Evolutionary conservation across 1,140 invertebrate genomes (phyloP).

Genomic region (Polypedilum vanderplanki): DNA sequence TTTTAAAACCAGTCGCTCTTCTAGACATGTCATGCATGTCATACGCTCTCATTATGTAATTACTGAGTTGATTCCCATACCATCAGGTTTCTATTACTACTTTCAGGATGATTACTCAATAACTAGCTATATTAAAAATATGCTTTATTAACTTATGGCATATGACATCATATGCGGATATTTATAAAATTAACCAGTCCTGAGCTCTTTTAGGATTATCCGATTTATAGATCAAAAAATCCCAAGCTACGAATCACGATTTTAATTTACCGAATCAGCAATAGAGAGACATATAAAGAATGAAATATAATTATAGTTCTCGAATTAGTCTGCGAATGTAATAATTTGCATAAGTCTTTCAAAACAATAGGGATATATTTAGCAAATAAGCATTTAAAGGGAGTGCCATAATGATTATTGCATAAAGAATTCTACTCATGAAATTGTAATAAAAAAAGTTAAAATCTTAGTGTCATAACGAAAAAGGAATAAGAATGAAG

Average conservation of each 20-base stretch:
- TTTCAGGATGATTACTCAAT: neutral
- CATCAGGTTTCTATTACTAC: neutral
- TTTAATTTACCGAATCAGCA: neutral
- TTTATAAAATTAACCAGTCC: neutral
- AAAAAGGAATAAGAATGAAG: too few relatives aligned
- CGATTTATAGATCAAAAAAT: neutral
- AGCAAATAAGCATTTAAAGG: too few relatives aligned
- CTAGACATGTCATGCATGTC: slow-evolving; percentile 4
- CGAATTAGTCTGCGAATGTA: too few relatives aligned
- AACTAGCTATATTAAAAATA: neutral
- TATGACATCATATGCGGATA: slow-evolving; percentile 12
- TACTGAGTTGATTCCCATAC: neutral
- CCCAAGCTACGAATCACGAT: neutral
- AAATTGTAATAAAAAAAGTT: too few relatives aligned
- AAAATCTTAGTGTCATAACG: too few relatives aligned
- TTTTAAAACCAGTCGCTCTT: neutral
- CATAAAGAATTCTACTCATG: too few relatives aligned
- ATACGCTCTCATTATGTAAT: slow-evolving; percentile 1
- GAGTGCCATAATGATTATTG: too few relatives aligned
- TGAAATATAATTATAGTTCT: too few relatives aligned
- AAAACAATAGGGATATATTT: too few relatives aligned
- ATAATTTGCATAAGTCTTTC: too few relatives aligned
- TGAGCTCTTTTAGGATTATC: neutral
- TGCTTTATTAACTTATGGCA: neutral
- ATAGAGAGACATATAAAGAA: neutral